Evolutionary conservation across 2,888 invertebrate species (phyloP).

Genomic region (Orchesellides sinensis): DNA sequence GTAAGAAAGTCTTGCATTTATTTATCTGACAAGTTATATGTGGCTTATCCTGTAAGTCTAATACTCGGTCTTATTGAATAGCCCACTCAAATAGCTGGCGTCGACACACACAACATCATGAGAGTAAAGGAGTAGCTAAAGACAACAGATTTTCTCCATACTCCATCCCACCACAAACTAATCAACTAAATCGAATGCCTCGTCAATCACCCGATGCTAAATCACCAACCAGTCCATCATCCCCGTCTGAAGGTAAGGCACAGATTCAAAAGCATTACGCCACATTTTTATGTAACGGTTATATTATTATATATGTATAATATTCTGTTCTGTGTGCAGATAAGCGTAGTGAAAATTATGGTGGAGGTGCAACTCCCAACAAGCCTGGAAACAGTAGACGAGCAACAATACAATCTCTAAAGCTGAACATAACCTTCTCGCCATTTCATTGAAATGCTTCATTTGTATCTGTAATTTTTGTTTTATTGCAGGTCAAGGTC

Average conservation of each 20-base stretch:
- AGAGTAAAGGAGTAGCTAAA: conserved; percentile 28
- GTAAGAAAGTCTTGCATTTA: conserved; percentile 78
- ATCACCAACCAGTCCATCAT: background rate
- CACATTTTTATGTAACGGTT: background rate
- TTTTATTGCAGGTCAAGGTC: conserved; percentile 85
- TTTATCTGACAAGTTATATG: background rate
- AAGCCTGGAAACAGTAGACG: conserved; percentile 61
- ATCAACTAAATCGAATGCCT: conserved; percentile 9
- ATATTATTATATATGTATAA: background rate
- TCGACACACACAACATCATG: conserved; percentile 15
- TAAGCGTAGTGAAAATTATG: conserved; percentile 41
- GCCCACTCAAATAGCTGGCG: conserved; percentile 41
- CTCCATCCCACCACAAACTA: conserved; percentile 10
- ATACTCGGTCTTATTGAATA: background rate
- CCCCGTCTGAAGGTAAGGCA: background rate
- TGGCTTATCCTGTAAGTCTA: background rate
- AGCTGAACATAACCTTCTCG: background rate
- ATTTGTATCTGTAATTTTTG: no score
- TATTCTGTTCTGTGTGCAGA: conserved; percentile 31
- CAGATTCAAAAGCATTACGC: background rate
- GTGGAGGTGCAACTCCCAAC: background rate
- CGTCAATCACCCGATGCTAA: background rate
- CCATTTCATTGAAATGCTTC: no score
- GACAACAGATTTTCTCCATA: conserved; percentile 47
- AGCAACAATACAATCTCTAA: conserved; percentile 77